phyloP scores from a whole-genome alignment of 23 tunicate genomes.

The Clavelina lepadiformis region DNA sequence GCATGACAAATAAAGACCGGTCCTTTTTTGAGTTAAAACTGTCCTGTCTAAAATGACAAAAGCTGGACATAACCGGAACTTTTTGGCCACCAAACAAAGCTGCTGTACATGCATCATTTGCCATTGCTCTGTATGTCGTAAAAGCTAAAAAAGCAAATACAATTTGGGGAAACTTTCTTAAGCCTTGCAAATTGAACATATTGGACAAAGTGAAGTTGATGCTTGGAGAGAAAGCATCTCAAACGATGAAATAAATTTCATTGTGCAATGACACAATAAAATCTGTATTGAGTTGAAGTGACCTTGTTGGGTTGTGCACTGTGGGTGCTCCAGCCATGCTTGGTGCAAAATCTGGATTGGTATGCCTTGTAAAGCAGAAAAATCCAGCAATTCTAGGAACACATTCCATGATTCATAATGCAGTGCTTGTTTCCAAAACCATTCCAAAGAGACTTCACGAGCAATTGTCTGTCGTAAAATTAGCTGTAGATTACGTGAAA shows the following conservation, averaged over 20 bases:
- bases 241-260: slow-evolving; percentile 31
- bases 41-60: slow-evolving; percentile 20
- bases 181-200: slow-evolving; percentile 10
- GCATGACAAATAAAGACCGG: slow-evolving; percentile 7
- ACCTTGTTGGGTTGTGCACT: slow-evolving; percentile 26
- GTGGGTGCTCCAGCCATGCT: slow-evolving; percentile 48
- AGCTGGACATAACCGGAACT: slow-evolving; percentile 19
- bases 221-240: slow-evolving; percentile 29
- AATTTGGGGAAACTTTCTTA: slow-evolving; percentile 19
- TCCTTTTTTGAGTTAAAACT: slow-evolving; percentile 25
- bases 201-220: slow-evolving; percentile 35
- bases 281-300: slow-evolving; percentile 22
- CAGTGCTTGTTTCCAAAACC: slow-evolving; percentile 38
- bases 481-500: slow-evolving; percentile 38
- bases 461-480: slow-evolving; percentile 45
- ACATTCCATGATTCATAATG: slow-evolving; percentile 28
- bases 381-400: slow-evolving; percentile 32
- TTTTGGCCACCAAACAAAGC: slow-evolving; percentile 29
- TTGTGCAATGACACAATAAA: slow-evolving; percentile 21
- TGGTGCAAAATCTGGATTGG: slow-evolving; percentile 38
- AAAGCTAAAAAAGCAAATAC: slow-evolving; percentile 19
- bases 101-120: slow-evolving; percentile 36
- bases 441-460: slow-evolving; percentile 32
- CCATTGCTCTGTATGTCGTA: slow-evolving; percentile 22
- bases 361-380: slow-evolving; percentile 33